Evolutionary conservation across 2,113 vertebrate species (phyloP).

Genomic region (Amphiprion ocellaris): DNA sequence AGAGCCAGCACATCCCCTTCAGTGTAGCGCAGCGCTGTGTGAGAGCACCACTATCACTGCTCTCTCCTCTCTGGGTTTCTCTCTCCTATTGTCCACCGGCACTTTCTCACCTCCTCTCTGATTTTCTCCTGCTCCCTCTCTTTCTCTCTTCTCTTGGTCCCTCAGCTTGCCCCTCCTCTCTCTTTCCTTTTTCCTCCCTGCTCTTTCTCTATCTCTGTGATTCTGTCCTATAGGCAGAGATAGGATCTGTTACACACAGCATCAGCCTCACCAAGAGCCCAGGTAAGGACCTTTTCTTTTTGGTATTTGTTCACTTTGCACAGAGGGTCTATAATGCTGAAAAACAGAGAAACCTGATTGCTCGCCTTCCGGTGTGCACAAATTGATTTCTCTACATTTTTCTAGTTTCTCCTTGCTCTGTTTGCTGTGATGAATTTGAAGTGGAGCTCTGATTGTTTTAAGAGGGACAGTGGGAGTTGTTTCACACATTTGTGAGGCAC

Average conservation of each 20-base stretch:
- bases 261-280: constrained; percentile 55
- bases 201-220: constrained; percentile 44
- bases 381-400: constrained; percentile 49
- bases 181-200: constrained; percentile 8
- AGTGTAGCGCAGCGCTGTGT: constrained; percentile 74
- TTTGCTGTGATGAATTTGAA: constrained; percentile 45
- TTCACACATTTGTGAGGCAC: constrained; percentile 3
- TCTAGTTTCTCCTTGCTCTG: constrained; percentile 35
- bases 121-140: constrained; percentile 29
- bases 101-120: constrained; percentile 54
- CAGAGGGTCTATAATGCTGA: constrained; percentile 2
- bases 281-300: constrained; percentile 72
- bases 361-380: constrained; percentile 24
- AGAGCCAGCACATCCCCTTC: constrained; percentile 74
- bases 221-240: constrained; percentile 64
- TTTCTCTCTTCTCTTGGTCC: constrained; percentile 15
- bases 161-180: constrained; percentile 25
- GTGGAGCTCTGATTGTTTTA: constrained; percentile 27
- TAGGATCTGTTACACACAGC: constrained; percentile 74
- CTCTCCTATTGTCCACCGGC: constrained; percentile 44
- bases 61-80: constrained; percentile 49
- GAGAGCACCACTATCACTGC: constrained; percentile 72
- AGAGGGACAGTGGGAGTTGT: constrained; percentile 45
- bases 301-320: constrained; percentile 59
- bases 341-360: constrained; percentile 24